phyloP scores from a whole-genome alignment of 2,797 vertebrate genomes.

The Mormyrus hasselquistii region DNA sequence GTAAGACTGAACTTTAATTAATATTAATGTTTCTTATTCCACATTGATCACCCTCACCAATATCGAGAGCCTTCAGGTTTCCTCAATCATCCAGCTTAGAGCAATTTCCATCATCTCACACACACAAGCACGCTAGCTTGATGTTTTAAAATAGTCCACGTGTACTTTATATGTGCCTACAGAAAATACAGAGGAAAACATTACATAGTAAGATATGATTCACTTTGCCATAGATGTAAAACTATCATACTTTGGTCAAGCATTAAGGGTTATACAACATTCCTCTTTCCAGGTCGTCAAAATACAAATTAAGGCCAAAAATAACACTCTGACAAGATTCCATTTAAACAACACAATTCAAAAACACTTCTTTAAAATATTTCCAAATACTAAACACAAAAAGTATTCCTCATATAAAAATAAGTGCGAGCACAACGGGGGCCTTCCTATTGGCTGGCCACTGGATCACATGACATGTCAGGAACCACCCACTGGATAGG shows the following conservation, averaged over 20 bases:
- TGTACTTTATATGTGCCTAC: constrained; percentile 25
- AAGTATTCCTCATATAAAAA: constrained; percentile 62
- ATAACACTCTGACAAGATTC: constrained; percentile 36
- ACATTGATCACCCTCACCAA: background rate
- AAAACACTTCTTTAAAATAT: constrained; percentile 41
- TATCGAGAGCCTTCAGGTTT: background rate
- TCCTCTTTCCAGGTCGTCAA: constrained; percentile 49
- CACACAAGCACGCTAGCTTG: background rate
- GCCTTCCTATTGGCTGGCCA: constrained; percentile 33
- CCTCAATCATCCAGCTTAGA: background rate
- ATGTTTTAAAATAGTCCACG: constrained; percentile 3
- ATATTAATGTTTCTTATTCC: background rate
- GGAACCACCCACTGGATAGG: constrained; percentile 25
- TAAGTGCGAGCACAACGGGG: constrained; percentile 51
- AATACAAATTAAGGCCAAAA: constrained; percentile 57
- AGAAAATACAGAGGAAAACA: constrained; percentile 24
- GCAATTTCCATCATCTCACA: background rate
- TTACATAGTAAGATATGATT: constrained; percentile 52
- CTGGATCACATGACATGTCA: constrained; percentile 39
- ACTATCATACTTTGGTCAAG: constrained; percentile 68
- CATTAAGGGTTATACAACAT: constrained; percentile 47
- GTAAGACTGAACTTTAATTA: background rate
- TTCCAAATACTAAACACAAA: constrained; percentile 51
- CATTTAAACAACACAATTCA: constrained; percentile 41
- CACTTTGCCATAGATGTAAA: constrained; percentile 50